These are phyloP conservation scores for Neoscelio sp. DNA, from an alignment of 2,888 invertebrate genomes.

Conservation along the genomic window DNA sequence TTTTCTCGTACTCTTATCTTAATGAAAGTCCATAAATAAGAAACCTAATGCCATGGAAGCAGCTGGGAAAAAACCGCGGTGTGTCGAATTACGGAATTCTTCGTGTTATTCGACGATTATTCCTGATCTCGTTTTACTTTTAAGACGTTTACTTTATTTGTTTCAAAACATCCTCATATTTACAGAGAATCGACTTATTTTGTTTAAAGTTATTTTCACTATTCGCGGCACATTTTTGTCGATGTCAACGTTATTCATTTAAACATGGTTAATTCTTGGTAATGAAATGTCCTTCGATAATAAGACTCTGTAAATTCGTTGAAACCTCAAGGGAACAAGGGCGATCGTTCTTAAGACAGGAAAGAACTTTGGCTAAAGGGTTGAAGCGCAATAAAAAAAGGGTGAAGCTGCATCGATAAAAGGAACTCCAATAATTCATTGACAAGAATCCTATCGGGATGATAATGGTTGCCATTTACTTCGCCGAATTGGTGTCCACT, in stretches of 20 bases:
- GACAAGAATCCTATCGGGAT: conserved; percentile 82
- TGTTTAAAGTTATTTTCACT: too few species aligned
- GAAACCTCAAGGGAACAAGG: conserved; percentile 71
- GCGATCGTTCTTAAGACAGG: conserved; percentile 70
- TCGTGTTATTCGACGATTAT: conserved; percentile 43
- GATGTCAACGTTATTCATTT: conserved; percentile 18
- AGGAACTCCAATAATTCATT: conserved; percentile 82
- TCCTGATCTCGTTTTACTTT: conserved; percentile 39
- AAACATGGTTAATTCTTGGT: conserved; percentile 47
- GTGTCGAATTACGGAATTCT: conserved; percentile 70
- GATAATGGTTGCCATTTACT: conserved; percentile 80
- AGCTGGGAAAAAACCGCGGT: conserved; percentile 75
- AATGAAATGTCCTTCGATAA: conserved; percentile 72
- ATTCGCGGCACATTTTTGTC: conserved; percentile 21
- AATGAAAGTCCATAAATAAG: conserved; percentile 83
- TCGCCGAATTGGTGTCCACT: conserved; percentile 71
- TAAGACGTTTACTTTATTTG: conserved; percentile 17
- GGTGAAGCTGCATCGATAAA: conserved; percentile 78
- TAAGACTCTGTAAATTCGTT: conserved; percentile 78
- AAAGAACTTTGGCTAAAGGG: conserved; percentile 79
- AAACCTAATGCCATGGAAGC: conserved; percentile 81
- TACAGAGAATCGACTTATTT: too few species aligned
- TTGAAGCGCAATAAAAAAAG: conserved; percentile 79
- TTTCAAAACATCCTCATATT: too few species aligned
- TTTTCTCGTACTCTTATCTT: conserved; percentile 81